phyloP scores from a whole-genome alignment of 2,888 invertebrate species.

The Cyclophora punctaria region DNA sequence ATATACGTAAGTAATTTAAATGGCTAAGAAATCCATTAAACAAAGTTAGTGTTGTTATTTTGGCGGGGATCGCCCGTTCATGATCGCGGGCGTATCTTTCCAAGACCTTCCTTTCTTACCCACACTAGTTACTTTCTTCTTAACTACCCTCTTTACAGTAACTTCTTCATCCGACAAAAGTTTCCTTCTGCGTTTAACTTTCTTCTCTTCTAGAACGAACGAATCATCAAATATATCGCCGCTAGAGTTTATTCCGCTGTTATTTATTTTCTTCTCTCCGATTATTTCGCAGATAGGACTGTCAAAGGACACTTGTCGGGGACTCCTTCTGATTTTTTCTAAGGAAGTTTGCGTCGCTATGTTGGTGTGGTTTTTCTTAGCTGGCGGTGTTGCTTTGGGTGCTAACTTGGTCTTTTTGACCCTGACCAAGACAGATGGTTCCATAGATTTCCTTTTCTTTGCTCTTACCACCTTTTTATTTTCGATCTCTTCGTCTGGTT shows the following conservation, averaged over 20 bases:
- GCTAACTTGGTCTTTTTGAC: conserved; percentile 49
- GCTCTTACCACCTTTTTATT: conserved; percentile 22
- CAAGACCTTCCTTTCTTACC: conserved; percentile 48
- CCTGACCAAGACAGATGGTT: conserved; percentile 42
- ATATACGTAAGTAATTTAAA: too few relatives aligned
- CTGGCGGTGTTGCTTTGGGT: conserved; percentile 55
- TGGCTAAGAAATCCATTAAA: too few relatives aligned
- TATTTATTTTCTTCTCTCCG: conserved; percentile 29
- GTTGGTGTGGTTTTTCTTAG: conserved; percentile 51
- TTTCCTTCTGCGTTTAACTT: conserved; percentile 47
- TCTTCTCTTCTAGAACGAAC: conserved; percentile 47
- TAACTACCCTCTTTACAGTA: conserved; percentile 50
- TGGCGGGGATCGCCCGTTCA: conserved; percentile 55
- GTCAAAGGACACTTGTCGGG: conserved; percentile 54
- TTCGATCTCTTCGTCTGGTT: conserved; percentile 24
- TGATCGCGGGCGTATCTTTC: conserved; percentile 50
- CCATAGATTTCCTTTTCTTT: conserved; percentile 44
- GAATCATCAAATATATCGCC: conserved; percentile 67
- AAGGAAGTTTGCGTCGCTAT: conserved; percentile 61
- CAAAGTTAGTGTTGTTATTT: conserved; percentile 21
- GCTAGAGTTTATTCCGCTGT: conserved; percentile 41
- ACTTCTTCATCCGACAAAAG: conserved; percentile 49
- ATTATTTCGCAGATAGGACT: conserved; percentile 54
- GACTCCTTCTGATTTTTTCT: conserved; percentile 38
- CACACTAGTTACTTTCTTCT: conserved; percentile 42